Conservation (phyloP, 2,113 vertebrate genomes). For the Odocoileus hemionus region DNA sequence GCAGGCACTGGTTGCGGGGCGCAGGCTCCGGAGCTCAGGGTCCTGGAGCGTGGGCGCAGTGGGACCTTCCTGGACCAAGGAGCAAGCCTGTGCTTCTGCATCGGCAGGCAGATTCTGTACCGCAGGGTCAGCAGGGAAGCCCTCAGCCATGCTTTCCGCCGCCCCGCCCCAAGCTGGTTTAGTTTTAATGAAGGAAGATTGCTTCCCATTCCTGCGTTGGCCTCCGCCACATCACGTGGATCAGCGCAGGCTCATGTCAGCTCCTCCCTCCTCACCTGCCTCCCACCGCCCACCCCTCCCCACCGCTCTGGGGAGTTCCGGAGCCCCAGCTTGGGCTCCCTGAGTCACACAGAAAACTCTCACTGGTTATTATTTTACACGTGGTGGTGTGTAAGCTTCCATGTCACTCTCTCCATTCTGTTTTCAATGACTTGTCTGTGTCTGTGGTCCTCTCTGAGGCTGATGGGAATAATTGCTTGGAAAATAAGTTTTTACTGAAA, state of each 20-base stretch:
- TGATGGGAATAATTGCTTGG: background rate
- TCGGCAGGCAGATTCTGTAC: background rate
- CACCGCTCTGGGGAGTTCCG: background rate
- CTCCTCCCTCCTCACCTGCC: background rate
- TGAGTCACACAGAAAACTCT: background rate
- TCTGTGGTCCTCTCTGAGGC: background rate
- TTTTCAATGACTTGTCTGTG: background rate
- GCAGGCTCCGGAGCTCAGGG: background rate
- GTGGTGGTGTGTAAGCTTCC: background rate
- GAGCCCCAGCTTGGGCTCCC: background rate
- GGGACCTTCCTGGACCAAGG: background rate
- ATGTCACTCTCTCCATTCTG: background rate
- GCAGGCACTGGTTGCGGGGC: background rate
- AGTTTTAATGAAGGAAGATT: background rate
- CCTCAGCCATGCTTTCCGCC: background rate
- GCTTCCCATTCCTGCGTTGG: background rate
- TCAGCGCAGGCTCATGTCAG: background rate
- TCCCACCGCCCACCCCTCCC: background rate
- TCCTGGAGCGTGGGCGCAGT: background rate
- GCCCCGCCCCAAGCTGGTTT: background rate
- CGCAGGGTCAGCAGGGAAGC: background rate
- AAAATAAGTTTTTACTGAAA: background rate
- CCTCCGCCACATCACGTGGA: rapidly evolving
- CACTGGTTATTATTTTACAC: background rate
- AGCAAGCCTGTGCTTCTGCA: background rate